phyloP scores from a whole-genome alignment of 2,888 invertebrate species.

The Cosmia trapezina region DNA sequence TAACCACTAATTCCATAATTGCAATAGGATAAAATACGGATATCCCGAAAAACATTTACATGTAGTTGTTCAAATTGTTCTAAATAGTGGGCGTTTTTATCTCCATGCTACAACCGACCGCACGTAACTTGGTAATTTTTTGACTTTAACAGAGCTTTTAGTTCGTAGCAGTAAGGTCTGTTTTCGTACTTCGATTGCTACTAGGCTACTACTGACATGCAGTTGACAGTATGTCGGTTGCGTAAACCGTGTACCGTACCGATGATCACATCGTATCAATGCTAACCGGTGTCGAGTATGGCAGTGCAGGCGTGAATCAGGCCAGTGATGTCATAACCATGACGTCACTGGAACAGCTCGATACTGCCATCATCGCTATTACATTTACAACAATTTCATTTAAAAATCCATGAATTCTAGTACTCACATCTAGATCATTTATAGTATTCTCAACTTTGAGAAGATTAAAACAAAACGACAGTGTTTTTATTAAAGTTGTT shows the following conservation, averaged over 20 bases:
- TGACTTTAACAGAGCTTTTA: not conserved
- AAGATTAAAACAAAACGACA: conserved; percentile 8
- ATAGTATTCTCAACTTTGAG: not conserved
- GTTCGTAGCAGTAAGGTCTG: conserved; percentile 1
- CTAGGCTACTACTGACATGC: conserved; percentile 66
- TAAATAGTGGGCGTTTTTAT: conserved; percentile 54
- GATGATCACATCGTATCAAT: conserved; percentile 65
- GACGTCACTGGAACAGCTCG: conserved; percentile 68
- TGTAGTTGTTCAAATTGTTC: conserved; percentile 43
- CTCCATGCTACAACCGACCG: not conserved
- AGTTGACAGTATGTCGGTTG: conserved; percentile 67
- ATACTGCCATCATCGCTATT: conserved; percentile 57
- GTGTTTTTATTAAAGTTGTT: conserved; percentile 60
- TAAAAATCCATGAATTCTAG: conserved; percentile 39
- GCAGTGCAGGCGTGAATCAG: conserved; percentile 66
- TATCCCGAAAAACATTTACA: conserved; percentile 16
- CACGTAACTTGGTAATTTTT: not conserved
- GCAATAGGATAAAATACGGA: conserved; percentile 2
- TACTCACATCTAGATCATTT: conserved; percentile 21
- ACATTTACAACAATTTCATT: conserved; percentile 55
- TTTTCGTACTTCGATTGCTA: conserved; percentile 2
- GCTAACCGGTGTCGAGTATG: conserved; percentile 53
- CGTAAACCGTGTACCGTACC: conserved; percentile 69
- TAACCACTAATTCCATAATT: conserved; percentile 17
- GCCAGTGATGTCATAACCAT: conserved; percentile 75